These are phyloP conservation scores for Cricetomys ansorgei DNA, from an alignment of 2,113 vertebrate species.

Conservation along the genomic window DNA sequence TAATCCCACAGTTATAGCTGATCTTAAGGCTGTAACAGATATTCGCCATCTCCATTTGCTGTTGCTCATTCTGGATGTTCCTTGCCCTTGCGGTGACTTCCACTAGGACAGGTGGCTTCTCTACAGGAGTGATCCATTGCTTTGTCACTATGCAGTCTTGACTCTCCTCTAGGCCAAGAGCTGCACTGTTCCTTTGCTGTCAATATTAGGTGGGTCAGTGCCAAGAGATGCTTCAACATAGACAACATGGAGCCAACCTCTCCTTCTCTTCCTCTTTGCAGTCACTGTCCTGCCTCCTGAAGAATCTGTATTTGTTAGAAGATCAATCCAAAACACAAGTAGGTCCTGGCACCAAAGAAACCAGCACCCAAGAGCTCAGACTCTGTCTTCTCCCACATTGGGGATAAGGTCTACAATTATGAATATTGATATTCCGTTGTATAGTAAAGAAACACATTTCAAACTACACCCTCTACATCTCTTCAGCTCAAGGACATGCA, in stretches of 20 bases:
- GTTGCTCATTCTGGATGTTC: background rate
- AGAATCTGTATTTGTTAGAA: background rate
- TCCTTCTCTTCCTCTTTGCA: background rate
- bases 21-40: background rate
- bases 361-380: background rate
- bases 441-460: background rate
- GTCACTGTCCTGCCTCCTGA: background rate
- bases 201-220: background rate
- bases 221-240: background rate
- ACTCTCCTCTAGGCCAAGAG: background rate
- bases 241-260: background rate
- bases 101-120: background rate
- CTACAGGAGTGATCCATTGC: background rate
- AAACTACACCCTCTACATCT: background rate
- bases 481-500: background rate
- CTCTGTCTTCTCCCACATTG: background rate
- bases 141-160: background rate
- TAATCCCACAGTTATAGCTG: background rate
- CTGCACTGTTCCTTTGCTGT: background rate
- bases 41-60: background rate
- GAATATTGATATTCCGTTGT: background rate
- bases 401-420: background rate
- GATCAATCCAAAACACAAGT: background rate
- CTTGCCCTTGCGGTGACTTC: background rate
- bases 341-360: background rate